Conservation (phyloP, 2,113 vertebrate species). For the Lethenteron reissneri region DNA sequence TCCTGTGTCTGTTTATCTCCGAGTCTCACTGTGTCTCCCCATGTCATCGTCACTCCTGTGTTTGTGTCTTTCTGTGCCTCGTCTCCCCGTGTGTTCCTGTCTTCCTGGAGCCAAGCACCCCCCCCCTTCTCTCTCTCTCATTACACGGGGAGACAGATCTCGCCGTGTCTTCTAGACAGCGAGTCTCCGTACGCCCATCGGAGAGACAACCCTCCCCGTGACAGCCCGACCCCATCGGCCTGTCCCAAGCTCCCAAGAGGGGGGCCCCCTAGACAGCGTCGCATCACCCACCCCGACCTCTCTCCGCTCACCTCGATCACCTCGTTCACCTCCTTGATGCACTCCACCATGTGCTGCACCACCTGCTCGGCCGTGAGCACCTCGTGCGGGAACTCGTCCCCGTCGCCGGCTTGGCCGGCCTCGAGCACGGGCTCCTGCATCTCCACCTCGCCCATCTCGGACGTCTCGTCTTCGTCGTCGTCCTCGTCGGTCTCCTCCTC, state of each 20-base stretch:
- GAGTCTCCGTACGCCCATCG: too few relatives aligned
- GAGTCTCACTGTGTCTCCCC: background rate
- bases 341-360: constrained; percentile 97
- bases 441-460: constrained; percentile 88
- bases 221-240: too few relatives aligned
- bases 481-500: constrained; percentile 81
- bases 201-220: too few relatives aligned
- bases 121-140: too few relatives aligned
- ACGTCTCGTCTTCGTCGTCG: constrained; percentile 69
- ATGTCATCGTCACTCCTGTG: background rate
- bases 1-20: background rate
- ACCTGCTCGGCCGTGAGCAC: constrained; percentile 93
- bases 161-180: too few relatives aligned
- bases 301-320: constrained; percentile 70
- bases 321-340: constrained; percentile 97
- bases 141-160: too few relatives aligned
- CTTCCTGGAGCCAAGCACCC: too few relatives aligned
- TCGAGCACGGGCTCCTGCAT: constrained; percentile 70
- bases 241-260: too few relatives aligned
- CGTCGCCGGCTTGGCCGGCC: constrained; percentile 53
- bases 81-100: background rate
- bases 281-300: background rate
- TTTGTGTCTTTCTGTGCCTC: background rate
- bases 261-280: background rate
- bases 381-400: constrained; percentile 80